These are phyloP conservation scores for Coleophora flavipennella DNA, from an alignment of 2,888 invertebrate genomes.

Conservation along the genomic window DNA sequence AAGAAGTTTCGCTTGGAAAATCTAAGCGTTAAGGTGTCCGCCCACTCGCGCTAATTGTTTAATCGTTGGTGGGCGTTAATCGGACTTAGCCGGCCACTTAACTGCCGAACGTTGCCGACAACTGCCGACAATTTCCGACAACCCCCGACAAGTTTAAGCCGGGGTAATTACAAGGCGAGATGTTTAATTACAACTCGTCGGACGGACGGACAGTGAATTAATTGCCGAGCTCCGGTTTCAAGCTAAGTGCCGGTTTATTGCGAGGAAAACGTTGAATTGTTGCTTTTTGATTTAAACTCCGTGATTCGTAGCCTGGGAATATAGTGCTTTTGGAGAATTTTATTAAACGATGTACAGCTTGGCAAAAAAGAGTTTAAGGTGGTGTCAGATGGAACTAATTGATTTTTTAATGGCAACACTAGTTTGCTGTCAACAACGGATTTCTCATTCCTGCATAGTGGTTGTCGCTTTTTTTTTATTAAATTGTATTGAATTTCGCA, in stretches of 20 bases:
- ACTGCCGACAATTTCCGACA: slow-evolving; percentile 42
- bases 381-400: no score
- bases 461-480: no score
- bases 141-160: slow-evolving; percentile 32
- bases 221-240: slow-evolving; percentile 40
- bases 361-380: no score
- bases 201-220: slow-evolving; percentile 58
- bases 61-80: slow-evolving; percentile 61
- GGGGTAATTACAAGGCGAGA: slow-evolving; percentile 68
- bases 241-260: slow-evolving; percentile 23
- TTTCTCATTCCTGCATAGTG: no score
- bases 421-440: no score
- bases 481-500: no score
- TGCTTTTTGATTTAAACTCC: slow-evolving; percentile 24
- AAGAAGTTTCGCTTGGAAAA: slow-evolving; percentile 19
- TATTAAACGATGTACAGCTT: no score
- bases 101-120: slow-evolving; percentile 32
- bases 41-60: slow-evolving; percentile 68
- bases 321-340: no score
- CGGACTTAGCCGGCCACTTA: slow-evolving; percentile 57
- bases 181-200: slow-evolving; percentile 64
- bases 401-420: no score
- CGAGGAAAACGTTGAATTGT: slow-evolving; percentile 32
- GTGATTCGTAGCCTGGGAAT: not conserved
- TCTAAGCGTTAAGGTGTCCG: slow-evolving; percentile 52